Evolutionary conservation across 2,888 invertebrate species (phyloP).

Genomic region (Drosophila ustulata): DNA sequence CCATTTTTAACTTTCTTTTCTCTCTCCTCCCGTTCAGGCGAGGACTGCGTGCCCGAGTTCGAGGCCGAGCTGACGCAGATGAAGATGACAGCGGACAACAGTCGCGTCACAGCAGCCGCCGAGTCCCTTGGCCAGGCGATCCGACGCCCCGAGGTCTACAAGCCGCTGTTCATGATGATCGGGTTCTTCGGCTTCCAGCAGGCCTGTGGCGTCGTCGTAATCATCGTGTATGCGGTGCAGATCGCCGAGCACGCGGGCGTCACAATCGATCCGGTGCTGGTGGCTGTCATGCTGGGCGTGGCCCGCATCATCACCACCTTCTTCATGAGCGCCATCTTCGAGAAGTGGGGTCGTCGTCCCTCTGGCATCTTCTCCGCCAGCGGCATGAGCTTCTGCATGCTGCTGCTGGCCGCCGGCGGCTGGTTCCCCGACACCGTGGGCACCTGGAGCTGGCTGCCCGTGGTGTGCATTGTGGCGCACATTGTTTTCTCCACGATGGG

Average conservation of each 20-base stretch:
- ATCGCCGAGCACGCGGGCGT: conserved; percentile 88
- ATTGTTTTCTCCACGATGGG: conserved; percentile 86
- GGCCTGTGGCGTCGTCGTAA: conserved; percentile 90
- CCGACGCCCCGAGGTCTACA: conserved; percentile 83
- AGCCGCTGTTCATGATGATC: conserved; percentile 86
- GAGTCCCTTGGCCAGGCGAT: conserved; percentile 77
- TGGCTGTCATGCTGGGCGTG: conserved; percentile 89
- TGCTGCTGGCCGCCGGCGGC: conserved; percentile 86
- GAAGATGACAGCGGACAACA: conserved; percentile 76
- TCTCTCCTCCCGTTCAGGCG: conserved; percentile 32
- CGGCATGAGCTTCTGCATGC: conserved; percentile 88
- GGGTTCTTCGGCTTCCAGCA: conserved; percentile 89
- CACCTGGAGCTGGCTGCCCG: conserved; percentile 75
- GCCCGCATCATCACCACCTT: conserved; percentile 88
- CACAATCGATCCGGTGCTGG: conserved; percentile 88
- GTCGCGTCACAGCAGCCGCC: conserved; percentile 69
- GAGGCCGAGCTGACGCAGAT: conserved; percentile 82
- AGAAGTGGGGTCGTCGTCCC: conserved; percentile 87
- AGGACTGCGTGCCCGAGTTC: conserved; percentile 80
- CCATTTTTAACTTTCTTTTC: background rate
- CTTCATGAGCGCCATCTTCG: conserved; percentile 88
- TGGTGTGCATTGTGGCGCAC: conserved; percentile 80
- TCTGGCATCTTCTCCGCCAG: conserved; percentile 88
- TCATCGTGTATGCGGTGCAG: conserved; percentile 90
- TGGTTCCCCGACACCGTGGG: conserved; percentile 83